Percentiles rank a stretch among this genome's conserved stretches.
These are phyloP conservation scores for Hippocampus mohnikei DNA, from an alignment of 2,113 vertebrate genomes.

Conservation along the genomic window DNA sequence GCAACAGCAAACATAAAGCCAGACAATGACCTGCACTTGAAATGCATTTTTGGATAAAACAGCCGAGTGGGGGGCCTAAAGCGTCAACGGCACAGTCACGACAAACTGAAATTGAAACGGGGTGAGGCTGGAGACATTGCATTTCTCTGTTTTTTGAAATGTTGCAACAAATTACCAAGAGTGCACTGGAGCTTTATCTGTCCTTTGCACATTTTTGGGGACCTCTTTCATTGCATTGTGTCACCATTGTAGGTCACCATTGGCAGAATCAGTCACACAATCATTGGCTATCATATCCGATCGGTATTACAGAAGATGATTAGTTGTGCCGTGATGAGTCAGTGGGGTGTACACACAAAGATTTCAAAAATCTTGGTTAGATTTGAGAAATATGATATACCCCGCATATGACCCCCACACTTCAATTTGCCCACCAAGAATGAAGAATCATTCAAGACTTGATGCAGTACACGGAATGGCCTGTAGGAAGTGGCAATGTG, in stretches of 20 bases:
- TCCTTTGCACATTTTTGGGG: background rate
- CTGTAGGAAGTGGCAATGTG: no score
- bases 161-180: background rate
- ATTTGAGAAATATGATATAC: no score
- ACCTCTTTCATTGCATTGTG: background rate
- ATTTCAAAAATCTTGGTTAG: no score
- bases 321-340: no score
- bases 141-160: background rate
- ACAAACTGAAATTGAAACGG: background rate
- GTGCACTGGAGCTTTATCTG: background rate
- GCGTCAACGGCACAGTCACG: background rate
- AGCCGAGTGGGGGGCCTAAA: conserved; percentile 14
- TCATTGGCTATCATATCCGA: no score
- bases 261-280: no score
- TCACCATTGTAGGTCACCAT: background rate
- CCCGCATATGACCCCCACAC: no score
- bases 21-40: conserved; percentile 29
- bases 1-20: conserved; percentile 33
- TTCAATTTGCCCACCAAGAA: no score
- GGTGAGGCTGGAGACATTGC: background rate
- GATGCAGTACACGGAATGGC: no score
- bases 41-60: conserved; percentile 36
- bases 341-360: no score
- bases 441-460: no score
- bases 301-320: no score